Evolutionary conservation across 1,140 invertebrate species (phyloP), one percentile per base, ranked within the genome.

Genomic region (Antheraea pernyi): DNA sequence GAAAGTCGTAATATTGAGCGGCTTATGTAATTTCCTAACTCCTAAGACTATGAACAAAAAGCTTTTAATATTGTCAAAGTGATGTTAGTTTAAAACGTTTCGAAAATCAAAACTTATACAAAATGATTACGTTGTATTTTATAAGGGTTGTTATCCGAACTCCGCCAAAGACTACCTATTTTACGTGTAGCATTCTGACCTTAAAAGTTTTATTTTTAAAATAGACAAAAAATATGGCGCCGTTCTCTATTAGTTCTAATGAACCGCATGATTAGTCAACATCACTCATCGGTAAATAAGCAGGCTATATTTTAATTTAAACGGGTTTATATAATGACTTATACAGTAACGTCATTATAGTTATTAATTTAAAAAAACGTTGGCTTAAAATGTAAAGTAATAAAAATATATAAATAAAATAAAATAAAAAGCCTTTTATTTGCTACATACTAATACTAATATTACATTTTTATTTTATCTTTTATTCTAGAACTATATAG

Each of bases 191-290:
- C 16, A 16, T 53, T 53, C 11, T 16, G 46, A n/a, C 16, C 6
- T 53, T 53, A 0, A 53, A 53, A 53, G 46, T 53, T 53, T 53
- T 53, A 53, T 53, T 16, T 13, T 53, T 53, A 53, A 53, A 11
- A 16, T 16, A 53, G 11, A 53, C 5, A 53, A 53, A 53, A 53
- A 53, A 53, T 13, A 53, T 53, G 46, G 46, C 46, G 46, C 46
- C 46, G 46, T 53, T 53, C 11, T 53, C 46, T 53, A 53, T 53
- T 53, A 53, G 46, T 53, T 53, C 13, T 53, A 53, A 53, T 53
- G 46, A 53, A 53, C 16, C 46, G 16, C 11, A 53, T 53, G 3
- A 63, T 63, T 30, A 63, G 61, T 63, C 61, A 63, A n/a, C 59
- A 60, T 13, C 61, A 63, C 30, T 63, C 61, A 63, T 37, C 30